Conservation (phyloP, 2,113 vertebrate genomes). For the Diglossa brunneiventris region DNA sequence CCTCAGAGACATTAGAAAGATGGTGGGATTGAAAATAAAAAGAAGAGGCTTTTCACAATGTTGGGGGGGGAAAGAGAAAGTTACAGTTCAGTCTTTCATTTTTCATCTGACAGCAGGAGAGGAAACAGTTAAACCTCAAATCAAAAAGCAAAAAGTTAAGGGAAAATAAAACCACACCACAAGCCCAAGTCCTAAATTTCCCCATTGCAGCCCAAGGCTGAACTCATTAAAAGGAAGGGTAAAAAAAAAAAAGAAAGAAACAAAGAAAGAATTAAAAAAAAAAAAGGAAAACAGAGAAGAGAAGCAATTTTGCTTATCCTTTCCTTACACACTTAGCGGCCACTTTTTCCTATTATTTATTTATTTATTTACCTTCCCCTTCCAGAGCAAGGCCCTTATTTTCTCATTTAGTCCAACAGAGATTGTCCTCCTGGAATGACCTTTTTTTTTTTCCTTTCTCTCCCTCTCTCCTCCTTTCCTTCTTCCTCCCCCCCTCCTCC, state of each 20-base stretch:
- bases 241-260: background rate
- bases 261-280: background rate
- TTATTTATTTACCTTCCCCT: slow-evolving; percentile 66
- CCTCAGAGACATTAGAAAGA: background rate
- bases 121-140: slow-evolving; percentile 72
- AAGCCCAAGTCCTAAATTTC: slow-evolving; percentile 69
- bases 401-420: slow-evolving; percentile 93
- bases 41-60: background rate
- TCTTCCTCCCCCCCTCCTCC: slow-evolving; percentile 75
- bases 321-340: slow-evolving; percentile 69
- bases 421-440: slow-evolving; percentile 96
- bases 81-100: background rate
- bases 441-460: slow-evolving; percentile 63
- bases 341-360: slow-evolving; percentile 78
- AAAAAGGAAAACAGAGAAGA: slow-evolving; percentile 33
- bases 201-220: slow-evolving; percentile 66
- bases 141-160: slow-evolving; percentile 69
- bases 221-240: slow-evolving; percentile 71
- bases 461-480: slow-evolving; percentile 78
- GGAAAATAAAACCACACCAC: background rate
- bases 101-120: background rate
- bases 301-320: slow-evolving; percentile 82
- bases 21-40: background rate
- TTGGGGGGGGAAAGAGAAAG: rapidly evolving
- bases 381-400: slow-evolving; percentile 77